Evolutionary conservation across 2,797 vertebrate genomes (phyloP).

Genomic region (Sciurus vulgaris): DNA sequence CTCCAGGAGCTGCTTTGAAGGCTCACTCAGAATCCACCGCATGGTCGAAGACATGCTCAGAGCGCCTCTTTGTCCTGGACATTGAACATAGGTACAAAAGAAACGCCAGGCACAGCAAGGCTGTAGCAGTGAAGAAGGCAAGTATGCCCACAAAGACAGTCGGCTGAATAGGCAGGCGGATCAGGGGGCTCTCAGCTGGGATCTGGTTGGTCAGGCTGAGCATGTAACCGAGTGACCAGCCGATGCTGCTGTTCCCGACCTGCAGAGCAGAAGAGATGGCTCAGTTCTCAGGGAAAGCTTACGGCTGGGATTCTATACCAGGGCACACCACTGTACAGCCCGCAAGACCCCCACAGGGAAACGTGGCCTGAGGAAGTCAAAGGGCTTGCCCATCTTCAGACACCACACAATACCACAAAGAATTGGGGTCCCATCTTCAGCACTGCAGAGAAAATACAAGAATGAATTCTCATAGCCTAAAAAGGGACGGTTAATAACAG

Average conservation of each 20-base stretch:
- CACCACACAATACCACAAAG: neutral
- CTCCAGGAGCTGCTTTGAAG: neutral
- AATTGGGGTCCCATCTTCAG: neutral
- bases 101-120: constrained; percentile 90
- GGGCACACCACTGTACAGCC: neutral
- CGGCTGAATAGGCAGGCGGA: constrained; percentile 90
- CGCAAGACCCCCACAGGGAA: neutral
- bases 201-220: constrained; percentile 96
- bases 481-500: neutral
- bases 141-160: constrained; percentile 92
- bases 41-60: constrained; percentile 62
- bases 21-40: constrained; percentile 82
- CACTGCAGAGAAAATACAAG: neutral
- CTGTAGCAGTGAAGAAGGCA: constrained; percentile 91
- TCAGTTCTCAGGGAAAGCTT: neutral
- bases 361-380: neutral
- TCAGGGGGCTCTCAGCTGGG: constrained; percentile 92
- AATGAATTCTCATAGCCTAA: neutral
- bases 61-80: constrained; percentile 82
- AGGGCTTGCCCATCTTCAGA: neutral
- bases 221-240: constrained; percentile 98
- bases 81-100: constrained; percentile 87
- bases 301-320: neutral
- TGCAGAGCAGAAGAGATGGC: constrained; percentile 81
- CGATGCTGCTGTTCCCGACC: constrained; percentile 93